phyloP scores from a whole-genome alignment of 2,888 invertebrate genomes.

The Fabriciana adippe region DNA sequence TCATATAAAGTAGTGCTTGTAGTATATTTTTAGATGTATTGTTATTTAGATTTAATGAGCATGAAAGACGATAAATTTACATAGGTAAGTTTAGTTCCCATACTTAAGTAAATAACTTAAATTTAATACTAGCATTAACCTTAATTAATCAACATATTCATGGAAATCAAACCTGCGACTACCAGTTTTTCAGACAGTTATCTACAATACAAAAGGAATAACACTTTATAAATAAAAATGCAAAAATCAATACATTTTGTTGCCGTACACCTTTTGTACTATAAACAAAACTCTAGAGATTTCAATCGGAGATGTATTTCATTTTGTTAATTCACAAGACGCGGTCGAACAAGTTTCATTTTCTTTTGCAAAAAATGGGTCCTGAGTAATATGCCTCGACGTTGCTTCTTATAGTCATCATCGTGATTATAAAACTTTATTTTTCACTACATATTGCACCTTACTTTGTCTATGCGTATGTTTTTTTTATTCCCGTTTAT shows the following conservation, averaged over 20 bases:
- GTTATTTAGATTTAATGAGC: too few species aligned
- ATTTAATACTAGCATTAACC: too few species aligned
- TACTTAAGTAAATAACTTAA: too few species aligned
- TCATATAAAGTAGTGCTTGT: too few species aligned
- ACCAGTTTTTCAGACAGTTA: too few species aligned
- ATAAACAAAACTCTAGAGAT: slow-evolving; percentile 16
- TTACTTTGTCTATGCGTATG: background rate
- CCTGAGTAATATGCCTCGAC: slow-evolving; percentile 5
- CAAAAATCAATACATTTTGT: slow-evolving; percentile 10
- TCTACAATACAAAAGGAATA: too few species aligned
- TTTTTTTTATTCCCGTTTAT: background rate
- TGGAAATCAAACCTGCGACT: too few species aligned
- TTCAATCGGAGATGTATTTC: slow-evolving; percentile 27
- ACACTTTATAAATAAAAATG: background rate
- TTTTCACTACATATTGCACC: background rate
- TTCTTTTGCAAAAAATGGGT: slow-evolving; percentile 28
- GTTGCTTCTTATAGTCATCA: slow-evolving; percentile 13
- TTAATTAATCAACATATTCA: too few species aligned
- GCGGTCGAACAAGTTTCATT: slow-evolving; percentile 34
- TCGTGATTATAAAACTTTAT: slow-evolving; percentile 14
- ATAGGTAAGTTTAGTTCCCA: too few species aligned
- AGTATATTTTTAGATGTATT: too few species aligned
- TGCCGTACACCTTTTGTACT: slow-evolving; percentile 2
- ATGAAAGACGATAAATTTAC: too few species aligned
- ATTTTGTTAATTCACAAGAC: slow-evolving; percentile 37